Base-by-base conservation (phyloP, 2,888 invertebrate genomes). In the Liopterus haemorrhoidalis region DNA sequence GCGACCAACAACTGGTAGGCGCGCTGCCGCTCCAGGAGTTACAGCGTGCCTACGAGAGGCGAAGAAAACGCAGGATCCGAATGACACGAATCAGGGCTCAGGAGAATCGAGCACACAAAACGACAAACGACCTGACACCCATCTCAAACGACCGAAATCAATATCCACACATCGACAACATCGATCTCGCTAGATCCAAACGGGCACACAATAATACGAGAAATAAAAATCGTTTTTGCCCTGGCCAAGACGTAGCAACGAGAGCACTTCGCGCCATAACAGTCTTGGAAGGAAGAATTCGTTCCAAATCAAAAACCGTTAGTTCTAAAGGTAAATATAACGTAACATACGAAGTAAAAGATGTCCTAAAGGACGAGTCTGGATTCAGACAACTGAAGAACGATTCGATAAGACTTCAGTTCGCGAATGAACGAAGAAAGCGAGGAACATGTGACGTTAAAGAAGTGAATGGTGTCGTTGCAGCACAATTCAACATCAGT, bases 251-350 rank as follows among this genome's bases (percentile, higher is more conserved):
- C 69, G 74, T 80, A 45, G 74, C 76, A 36, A 75, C 78, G 58
- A 70, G 81, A 56, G 80, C 81, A 15, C 79, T 69, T 64, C 69
- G 74, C 50, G 80, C 81, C 51, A 76, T 78, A 53, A 79, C 78
- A 41, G 79, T 82, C 35, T 78, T 82, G 79, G 49, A 78, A 76
- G 59, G 79, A 77, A 46, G 63, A 9, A 27, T 45, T 12, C 31
- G 45, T 24, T 33, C 32, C 16, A 45, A 39, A 39, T 25, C 25
- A 22, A 69, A 76, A 51, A 79, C 80, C 53, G 76, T 77, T 72
- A 76, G 77, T 54, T 35, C 36, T 33, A 37, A 49, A 43, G 47
- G 47, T 33, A 68, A 69, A 37, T 81, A 79, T 66, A 75, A 76
- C 51, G 81, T 78, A 54, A 78, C 80, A 48, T 79, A 82, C 65